These are phyloP conservation scores for Thymelicus sylvestris DNA, from an alignment of 2,888 invertebrate species.

Conservation along the genomic window DNA sequence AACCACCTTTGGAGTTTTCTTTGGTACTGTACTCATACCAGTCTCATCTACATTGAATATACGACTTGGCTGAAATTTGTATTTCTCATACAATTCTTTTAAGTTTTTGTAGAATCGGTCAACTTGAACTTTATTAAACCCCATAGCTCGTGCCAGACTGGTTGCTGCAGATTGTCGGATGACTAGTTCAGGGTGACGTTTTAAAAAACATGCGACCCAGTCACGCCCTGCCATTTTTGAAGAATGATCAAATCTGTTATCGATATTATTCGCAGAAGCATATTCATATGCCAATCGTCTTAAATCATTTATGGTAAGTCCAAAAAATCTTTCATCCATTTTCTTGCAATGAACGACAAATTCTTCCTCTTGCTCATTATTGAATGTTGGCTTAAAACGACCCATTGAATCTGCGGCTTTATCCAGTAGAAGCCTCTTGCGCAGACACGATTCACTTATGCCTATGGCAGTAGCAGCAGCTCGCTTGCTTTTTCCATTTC, in stretches of 20 bases:
- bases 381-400: slow-evolving; percentile 36
- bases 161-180: slow-evolving; percentile 31
- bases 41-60: slow-evolving; percentile 29
- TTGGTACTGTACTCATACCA: slow-evolving; percentile 14
- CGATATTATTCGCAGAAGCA: slow-evolving; percentile 28
- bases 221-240: slow-evolving; percentile 32
- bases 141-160: no score
- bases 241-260: slow-evolving; percentile 41
- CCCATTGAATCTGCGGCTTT: neutral
- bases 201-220: slow-evolving; percentile 39
- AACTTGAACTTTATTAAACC: neutral
- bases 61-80: slow-evolving; percentile 44
- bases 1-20: slow-evolving; percentile 26
- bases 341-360: slow-evolving; percentile 13
- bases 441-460: neutral
- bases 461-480: neutral
- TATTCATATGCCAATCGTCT: slow-evolving; percentile 21
- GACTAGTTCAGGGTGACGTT: slow-evolving; percentile 39
- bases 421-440: neutral
- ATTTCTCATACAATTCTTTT: slow-evolving; percentile 41
- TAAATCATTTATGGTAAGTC: slow-evolving; percentile 13
- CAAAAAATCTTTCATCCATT: slow-evolving; percentile 18
- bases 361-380: slow-evolving; percentile 37
- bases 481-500: neutral
- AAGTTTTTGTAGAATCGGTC: slow-evolving; percentile 47